Percentiles rank a stretch among this genome's conserved stretches.
These are phyloP conservation scores for Siniperca undulata DNA, from an alignment of 2,797 vertebrate species.

Conservation along the genomic window DNA sequence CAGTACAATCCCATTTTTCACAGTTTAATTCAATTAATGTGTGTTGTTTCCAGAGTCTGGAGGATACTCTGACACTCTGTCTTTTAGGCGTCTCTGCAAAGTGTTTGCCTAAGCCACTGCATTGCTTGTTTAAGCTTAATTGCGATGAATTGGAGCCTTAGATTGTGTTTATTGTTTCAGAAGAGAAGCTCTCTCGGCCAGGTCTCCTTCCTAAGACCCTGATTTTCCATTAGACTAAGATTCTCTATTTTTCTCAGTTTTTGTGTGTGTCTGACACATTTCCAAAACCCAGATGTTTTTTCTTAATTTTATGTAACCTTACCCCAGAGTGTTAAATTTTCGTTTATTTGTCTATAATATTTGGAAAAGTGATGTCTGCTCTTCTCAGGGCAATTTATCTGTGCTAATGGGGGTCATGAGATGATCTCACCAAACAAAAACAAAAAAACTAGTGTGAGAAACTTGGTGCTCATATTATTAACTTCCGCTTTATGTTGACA, in stretches of 20 bases:
- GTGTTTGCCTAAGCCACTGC: constrained; percentile 65
- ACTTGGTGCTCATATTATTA: constrained; percentile 37
- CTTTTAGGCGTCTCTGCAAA: constrained; percentile 19
- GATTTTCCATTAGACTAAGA: constrained; percentile 43
- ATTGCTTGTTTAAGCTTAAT: constrained; percentile 78
- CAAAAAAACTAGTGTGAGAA: constrained; percentile 53
- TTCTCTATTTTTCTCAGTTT: constrained; percentile 6
- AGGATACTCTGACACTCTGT: constrained; percentile 46
- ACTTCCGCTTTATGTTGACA: constrained; percentile 57
- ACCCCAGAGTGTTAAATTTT: neutral
- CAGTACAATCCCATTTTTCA: constrained; percentile 42
- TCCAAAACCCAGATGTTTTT: constrained; percentile 22
- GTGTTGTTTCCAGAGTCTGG: constrained; percentile 62
- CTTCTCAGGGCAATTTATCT: constrained; percentile 40
- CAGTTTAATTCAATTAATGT: constrained; percentile 46
- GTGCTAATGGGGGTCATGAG: constrained; percentile 47
- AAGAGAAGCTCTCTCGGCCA: constrained; percentile 47
- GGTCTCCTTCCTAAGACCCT: constrained; percentile 72
- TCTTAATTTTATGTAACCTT: constrained; percentile 9
- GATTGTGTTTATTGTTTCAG: constrained; percentile 79
- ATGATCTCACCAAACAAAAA: constrained; percentile 31
- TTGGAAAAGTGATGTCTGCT: constrained; percentile 21
- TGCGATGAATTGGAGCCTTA: constrained; percentile 63
- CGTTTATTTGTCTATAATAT: constrained; percentile 41
- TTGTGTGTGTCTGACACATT: constrained; percentile 35